A percentile compares a stretch with the other conserved stretches of the same genome.
These are phyloP conservation scores for Aurelia aurita DNA, from an alignment of 30 jellyfish, hydroid and myxozoan genomes.

Conservation along the genomic window DNA sequence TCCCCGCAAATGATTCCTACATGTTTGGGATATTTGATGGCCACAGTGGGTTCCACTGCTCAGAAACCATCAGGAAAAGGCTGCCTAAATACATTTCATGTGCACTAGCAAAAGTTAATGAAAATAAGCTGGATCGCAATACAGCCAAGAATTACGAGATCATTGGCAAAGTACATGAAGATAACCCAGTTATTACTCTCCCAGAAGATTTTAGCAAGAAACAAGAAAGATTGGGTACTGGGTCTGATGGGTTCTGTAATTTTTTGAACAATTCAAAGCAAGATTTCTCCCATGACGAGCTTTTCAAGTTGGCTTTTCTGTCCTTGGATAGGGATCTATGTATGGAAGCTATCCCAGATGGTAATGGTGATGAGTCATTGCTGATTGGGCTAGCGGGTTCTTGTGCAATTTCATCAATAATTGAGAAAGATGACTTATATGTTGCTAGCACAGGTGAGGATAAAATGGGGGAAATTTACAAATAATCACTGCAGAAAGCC, in stretches of 20 bases:
- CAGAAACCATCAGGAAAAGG: slow-evolving; percentile 81
- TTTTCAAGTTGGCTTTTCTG: slow-evolving; percentile 58
- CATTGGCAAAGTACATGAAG: slow-evolving; percentile 64
- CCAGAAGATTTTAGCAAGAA: slow-evolving; percentile 74
- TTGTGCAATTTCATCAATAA: slow-evolving; percentile 92
- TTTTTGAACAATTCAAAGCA: not conserved
- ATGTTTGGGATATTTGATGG: slow-evolving; percentile 97
- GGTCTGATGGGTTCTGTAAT: slow-evolving; percentile 52
- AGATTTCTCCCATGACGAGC: slow-evolving; percentile 37
- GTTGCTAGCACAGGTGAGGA: slow-evolving; percentile 92
- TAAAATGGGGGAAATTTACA: too few species aligned
- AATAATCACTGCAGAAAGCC: too few species aligned
- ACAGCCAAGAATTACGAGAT: not conserved
- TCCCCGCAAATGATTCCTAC: slow-evolving; percentile 42
- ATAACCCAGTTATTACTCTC: slow-evolving; percentile 43
- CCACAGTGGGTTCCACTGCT: slow-evolving; percentile 98
- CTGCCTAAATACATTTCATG: slow-evolving; percentile 79
- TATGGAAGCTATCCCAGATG: slow-evolving; percentile 93
- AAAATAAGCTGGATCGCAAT: not conserved
- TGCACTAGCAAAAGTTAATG: slow-evolving; percentile 43
- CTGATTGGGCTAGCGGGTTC: slow-evolving; percentile 96
- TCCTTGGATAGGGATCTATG: slow-evolving; percentile 91
- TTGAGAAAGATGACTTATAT: slow-evolving; percentile 73
- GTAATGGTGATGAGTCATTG: slow-evolving; percentile 82
- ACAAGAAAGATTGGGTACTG: slow-evolving; percentile 75